phyloP scores from a whole-genome alignment of 2,113 vertebrate genomes.

The Chiloscyllium plagiosum region DNA sequence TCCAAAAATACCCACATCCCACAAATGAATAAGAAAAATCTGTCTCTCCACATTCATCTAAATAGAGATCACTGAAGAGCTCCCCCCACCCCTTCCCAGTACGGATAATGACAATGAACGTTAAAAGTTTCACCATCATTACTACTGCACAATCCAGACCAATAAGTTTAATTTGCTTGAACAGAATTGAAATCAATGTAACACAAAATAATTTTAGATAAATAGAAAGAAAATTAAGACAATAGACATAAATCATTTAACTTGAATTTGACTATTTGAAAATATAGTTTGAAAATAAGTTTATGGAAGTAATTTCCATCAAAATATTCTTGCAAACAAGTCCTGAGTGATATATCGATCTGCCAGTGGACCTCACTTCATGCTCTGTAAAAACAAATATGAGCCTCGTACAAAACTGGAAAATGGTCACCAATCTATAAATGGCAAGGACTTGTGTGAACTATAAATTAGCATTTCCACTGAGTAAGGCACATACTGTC shows the following conservation, averaged over 20 bases:
- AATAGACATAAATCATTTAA: not conserved
- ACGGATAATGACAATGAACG: too few relatives aligned
- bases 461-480: not conserved
- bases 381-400: not conserved
- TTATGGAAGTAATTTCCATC: not conserved
- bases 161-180: not conserved
- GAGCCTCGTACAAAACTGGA: not conserved
- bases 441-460: not conserved
- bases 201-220: not conserved
- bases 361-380: not conserved
- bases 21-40: too few relatives aligned
- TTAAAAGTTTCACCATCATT: too few relatives aligned
- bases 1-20: too few relatives aligned
- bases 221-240: not conserved
- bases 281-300: not conserved
- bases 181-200: not conserved
- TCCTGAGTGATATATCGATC: not conserved
- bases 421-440: not conserved
- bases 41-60: too few relatives aligned
- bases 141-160: too few relatives aligned
- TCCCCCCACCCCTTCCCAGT: too few relatives aligned
- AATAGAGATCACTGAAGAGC: too few relatives aligned
- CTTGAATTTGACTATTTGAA: constrained; percentile 4
- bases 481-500: not conserved
- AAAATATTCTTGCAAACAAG: not conserved